Evolutionary conservation across 2,797 vertebrate genomes (phyloP).

Genomic region (Momotus momota): DNA sequence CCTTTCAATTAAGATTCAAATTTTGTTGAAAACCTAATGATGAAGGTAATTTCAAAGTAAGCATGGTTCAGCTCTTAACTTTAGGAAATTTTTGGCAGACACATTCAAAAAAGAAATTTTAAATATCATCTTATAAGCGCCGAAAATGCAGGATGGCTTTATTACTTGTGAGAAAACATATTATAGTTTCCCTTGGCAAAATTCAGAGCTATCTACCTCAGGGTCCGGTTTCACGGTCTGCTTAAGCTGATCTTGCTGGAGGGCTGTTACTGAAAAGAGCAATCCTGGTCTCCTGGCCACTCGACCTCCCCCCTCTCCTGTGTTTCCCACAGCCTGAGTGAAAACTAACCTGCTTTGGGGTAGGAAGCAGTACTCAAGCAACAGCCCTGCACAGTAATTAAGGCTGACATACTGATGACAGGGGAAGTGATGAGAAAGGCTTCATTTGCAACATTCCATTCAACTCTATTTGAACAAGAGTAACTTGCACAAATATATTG

Average conservation of each 20-base stretch:
- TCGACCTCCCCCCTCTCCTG: not conserved
- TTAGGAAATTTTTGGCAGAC: not conserved
- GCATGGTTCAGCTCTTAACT: not conserved
- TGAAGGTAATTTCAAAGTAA: not conserved
- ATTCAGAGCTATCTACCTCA: not conserved
- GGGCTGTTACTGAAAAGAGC: not conserved
- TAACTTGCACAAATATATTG: not conserved
- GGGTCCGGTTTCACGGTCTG: constrained; percentile 11
- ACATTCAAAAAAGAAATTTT: not conserved
- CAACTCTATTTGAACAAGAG: not conserved
- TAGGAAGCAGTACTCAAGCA: not conserved
- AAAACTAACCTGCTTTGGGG: not conserved
- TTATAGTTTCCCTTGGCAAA: not conserved
- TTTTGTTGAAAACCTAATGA: not conserved
- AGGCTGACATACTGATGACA: not conserved
- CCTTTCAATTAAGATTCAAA: not conserved
- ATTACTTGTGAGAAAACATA: not conserved
- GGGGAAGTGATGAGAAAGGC: not conserved
- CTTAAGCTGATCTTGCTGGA: not conserved
- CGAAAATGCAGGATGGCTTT: not conserved
- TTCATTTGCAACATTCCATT: not conserved
- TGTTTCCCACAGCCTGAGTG: not conserved
- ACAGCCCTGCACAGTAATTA: not conserved
- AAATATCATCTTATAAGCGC: not conserved
- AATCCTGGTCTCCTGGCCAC: not conserved